A percentile compares a stretch with the other conserved stretches of the same genome.
These are phyloP conservation scores for Sorex maritimensis DNA, from an alignment of 2,797 vertebrate species.

Conservation along the genomic window DNA sequence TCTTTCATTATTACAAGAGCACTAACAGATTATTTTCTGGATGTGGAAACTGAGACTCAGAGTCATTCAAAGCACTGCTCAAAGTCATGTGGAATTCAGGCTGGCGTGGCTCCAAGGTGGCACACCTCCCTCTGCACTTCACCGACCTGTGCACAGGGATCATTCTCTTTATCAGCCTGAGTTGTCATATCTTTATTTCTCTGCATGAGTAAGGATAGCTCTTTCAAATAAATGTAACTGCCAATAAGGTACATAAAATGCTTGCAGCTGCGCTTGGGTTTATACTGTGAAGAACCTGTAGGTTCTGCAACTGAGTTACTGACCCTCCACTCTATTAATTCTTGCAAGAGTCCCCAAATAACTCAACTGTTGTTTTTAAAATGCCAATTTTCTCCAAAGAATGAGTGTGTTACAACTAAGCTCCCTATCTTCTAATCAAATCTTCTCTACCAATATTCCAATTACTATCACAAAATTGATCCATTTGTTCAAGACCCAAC, in stretches of 20 bases:
- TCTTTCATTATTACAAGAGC: slow-evolving; percentile 17
- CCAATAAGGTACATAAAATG: not conserved
- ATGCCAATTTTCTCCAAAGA: not conserved
- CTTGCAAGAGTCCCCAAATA: not conserved
- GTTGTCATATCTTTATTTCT: not conserved
- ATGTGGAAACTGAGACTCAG: not conserved
- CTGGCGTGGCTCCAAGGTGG: not conserved
- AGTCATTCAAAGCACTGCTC: not conserved
- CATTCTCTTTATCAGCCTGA: not conserved
- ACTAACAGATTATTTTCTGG: not conserved
- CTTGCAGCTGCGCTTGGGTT: not conserved
- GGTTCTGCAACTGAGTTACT: not conserved
- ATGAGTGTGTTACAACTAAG: not conserved
- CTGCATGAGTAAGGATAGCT: not conserved
- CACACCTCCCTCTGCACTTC: not conserved
- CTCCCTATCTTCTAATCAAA: not conserved
- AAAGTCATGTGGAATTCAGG: not conserved
- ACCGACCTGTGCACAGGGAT: accelerated
- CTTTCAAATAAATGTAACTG: not conserved
- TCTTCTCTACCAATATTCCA: not conserved
- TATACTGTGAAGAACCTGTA: not conserved
- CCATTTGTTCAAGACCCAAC: not conserved
- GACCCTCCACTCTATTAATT: not conserved
- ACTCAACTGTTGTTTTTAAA: not conserved
- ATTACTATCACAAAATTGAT: not conserved